phyloP scores from a whole-genome alignment of 2,113 vertebrate genomes.

The Puntigrus tetrazona region DNA sequence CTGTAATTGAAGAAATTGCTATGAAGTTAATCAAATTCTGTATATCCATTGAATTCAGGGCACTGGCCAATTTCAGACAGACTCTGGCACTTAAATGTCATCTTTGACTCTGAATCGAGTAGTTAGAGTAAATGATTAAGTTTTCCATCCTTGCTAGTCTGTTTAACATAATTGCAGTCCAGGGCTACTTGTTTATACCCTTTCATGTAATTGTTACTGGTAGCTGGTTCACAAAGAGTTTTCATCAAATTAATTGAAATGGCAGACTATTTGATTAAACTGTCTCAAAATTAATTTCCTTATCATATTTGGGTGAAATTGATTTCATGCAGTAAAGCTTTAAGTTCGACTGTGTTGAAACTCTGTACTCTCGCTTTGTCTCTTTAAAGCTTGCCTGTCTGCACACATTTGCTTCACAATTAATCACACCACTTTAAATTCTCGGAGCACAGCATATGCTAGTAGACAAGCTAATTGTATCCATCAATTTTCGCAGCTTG shows the following conservation, averaged over 20 bases:
- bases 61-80: not conserved
- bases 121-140: constrained; percentile 14
- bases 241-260: constrained; percentile 82
- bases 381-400: constrained; percentile 61
- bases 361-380: constrained; percentile 36
- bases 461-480: constrained; percentile 48
- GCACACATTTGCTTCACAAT: constrained; percentile 68
- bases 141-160: not conserved
- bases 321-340: constrained; percentile 61
- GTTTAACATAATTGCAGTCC: constrained; percentile 34
- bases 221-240: constrained; percentile 70
- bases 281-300: constrained; percentile 75
- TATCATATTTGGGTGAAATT: constrained; percentile 55
- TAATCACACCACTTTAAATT: constrained; percentile 65
- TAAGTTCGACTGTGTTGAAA: constrained; percentile 58
- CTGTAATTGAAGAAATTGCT: not conserved
- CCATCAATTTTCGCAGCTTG: constrained; percentile 51
- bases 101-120: constrained; percentile 13
- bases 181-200: constrained; percentile 21
- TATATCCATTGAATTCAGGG: not conserved
- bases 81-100: constrained; percentile 1
- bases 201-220: constrained; percentile 70
- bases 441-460: constrained; percentile 51
- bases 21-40: not conserved
- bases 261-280: constrained; percentile 80